These are phyloP conservation scores for Trachymyrmex septentrionalis DNA, from an alignment of 1,140 invertebrate species.

Conservation along the genomic window DNA sequence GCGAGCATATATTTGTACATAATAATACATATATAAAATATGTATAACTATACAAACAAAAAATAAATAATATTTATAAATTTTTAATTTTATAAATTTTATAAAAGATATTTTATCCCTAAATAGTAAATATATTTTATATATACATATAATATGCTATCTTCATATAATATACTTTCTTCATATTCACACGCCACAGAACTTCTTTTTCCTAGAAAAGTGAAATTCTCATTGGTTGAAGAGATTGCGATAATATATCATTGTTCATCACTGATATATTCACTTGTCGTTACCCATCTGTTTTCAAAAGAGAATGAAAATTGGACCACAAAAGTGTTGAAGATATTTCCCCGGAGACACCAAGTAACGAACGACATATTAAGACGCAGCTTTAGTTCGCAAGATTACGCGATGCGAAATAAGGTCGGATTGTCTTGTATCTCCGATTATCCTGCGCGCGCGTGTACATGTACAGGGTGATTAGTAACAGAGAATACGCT, in stretches of 20 bases:
- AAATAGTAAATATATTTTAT: neutral
- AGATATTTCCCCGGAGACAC: conserved; percentile 51
- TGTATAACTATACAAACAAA: neutral
- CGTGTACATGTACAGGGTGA: conserved; percentile 14
- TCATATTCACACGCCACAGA: neutral
- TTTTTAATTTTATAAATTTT: neutral
- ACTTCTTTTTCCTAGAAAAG: neutral
- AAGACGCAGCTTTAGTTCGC: conserved; percentile 43
- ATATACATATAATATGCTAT: neutral
- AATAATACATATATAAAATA: neutral
- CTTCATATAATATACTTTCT: neutral
- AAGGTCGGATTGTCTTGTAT: conserved; percentile 52
- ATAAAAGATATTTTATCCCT: neutral
- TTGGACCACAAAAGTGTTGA: conserved; percentile 47
- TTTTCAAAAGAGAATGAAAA: conserved; percentile 28
- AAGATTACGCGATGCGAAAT: conserved; percentile 54
- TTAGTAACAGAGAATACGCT: neutral
- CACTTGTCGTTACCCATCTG: neutral
- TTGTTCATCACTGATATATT: neutral
- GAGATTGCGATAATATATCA: neutral
- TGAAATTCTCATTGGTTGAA: neutral
- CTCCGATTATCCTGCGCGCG: conserved; percentile 1
- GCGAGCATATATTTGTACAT: neutral
- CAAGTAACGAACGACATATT: conserved; percentile 41
- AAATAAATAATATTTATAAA: neutral